A percentile compares a stretch with the other conserved stretches of the same genome.
Evolutionary conservation across 1,140 invertebrate species (phyloP).

Genomic region (Patella vulgata): DNA sequence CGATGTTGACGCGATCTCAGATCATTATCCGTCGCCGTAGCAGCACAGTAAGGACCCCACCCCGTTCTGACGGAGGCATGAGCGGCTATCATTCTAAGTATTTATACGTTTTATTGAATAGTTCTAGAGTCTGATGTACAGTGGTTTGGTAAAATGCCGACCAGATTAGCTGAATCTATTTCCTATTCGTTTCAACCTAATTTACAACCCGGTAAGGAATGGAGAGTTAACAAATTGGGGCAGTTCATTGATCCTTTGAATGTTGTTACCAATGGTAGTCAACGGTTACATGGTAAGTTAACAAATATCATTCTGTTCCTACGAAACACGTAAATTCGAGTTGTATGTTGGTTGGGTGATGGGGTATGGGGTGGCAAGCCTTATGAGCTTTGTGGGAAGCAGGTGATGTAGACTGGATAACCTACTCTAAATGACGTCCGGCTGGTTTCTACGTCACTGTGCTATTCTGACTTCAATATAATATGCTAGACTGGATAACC

Average conservation of each 20-base stretch:
- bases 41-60: too few species aligned
- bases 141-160: slow-evolving; percentile 51
- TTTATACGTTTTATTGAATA: too few species aligned
- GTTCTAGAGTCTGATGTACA: slow-evolving; percentile 35
- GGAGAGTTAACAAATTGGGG: slow-evolving; percentile 47
- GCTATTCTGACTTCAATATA: too few species aligned
- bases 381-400: neutral
- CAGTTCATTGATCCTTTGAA: slow-evolving; percentile 45
- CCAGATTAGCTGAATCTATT: slow-evolving; percentile 49
- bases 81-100: too few species aligned
- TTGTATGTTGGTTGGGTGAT: neutral
- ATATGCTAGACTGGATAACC: too few species aligned
- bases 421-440: too few species aligned
- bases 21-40: too few species aligned
- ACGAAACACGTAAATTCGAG: neutral
- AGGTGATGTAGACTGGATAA: too few species aligned
- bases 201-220: slow-evolving; percentile 20
- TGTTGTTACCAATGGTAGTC: slow-evolving; percentile 54
- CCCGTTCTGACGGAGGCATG: too few species aligned
- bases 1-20: too few species aligned
- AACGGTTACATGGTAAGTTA: slow-evolving; percentile 46
- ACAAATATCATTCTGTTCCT: too few species aligned
- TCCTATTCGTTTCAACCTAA: slow-evolving; percentile 45
- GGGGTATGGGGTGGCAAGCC: neutral
- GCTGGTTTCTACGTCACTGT: too few species aligned